Conservation (phyloP, 2,888 invertebrate genomes). For the Cordilura impudica region DNA sequence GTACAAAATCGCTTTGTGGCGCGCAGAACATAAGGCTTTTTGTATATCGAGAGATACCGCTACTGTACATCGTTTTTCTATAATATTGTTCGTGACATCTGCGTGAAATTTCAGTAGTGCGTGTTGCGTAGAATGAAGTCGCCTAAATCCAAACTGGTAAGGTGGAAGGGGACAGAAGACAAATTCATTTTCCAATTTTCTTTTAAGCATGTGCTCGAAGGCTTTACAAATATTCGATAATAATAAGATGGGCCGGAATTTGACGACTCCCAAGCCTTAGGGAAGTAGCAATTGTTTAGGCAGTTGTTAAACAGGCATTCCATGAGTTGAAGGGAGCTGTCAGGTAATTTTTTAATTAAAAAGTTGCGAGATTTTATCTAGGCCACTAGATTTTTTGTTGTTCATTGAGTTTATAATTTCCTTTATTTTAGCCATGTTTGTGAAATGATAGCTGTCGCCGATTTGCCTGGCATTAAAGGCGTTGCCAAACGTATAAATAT, state of each 20-base stretch:
- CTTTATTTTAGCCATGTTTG: no score
- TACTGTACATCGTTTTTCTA: background rate
- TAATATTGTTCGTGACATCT: background rate
- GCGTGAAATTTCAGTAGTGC: background rate
- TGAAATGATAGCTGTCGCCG: conserved; percentile 18
- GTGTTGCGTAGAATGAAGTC: background rate
- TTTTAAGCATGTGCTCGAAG: conserved; percentile 1
- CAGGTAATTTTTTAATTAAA: conserved; percentile 2
- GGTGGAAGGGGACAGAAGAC: background rate
- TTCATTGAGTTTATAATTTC: no score
- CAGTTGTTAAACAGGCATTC: background rate
- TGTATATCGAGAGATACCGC: no score
- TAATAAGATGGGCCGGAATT: background rate
- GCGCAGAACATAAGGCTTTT: no score
- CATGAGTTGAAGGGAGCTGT: no score
- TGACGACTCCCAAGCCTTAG: conserved; percentile 4
- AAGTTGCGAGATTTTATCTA: background rate
- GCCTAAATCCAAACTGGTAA: background rate
- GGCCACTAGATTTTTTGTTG: conserved; percentile 8
- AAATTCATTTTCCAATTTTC: conserved; percentile 4
- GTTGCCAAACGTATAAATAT: conserved; percentile 8
- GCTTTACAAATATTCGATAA: background rate
- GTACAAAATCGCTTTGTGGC: no score
- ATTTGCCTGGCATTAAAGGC: background rate
- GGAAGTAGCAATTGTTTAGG: background rate